A percentile compares a stretch with the other conserved stretches of the same genome.
Evolutionary conservation across 2,888 invertebrate genomes (phyloP).

Genomic region (Fragum fragum): DNA sequence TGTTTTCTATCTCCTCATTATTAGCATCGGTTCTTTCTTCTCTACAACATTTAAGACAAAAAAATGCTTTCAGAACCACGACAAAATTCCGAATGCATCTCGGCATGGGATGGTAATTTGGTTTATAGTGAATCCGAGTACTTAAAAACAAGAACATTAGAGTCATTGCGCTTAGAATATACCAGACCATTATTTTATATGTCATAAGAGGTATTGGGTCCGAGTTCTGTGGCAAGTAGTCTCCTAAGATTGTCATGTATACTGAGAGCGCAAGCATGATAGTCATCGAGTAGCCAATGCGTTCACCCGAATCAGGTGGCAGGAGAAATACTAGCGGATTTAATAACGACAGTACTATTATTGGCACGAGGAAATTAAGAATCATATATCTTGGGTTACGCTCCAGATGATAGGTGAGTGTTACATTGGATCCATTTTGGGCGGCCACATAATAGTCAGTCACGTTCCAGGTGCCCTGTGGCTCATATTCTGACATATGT

Average conservation of each 20-base stretch:
- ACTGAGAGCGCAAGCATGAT: conserved; percentile 9
- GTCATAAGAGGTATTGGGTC: conserved; percentile 33
- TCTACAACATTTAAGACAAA: neutral
- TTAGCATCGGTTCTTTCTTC: neutral
- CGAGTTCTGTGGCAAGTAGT: conserved; percentile 34
- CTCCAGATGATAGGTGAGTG: conserved; percentile 1
- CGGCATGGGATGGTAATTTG: neutral
- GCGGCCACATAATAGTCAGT: conserved; percentile 2
- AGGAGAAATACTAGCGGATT: neutral
- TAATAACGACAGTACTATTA: neutral
- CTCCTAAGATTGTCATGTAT: conserved; percentile 16
- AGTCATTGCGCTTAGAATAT: conserved; percentile 22
- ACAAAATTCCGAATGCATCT: neutral
- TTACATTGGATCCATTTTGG: conserved; percentile 2
- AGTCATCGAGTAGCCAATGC: conserved; percentile 1
- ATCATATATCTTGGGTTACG: conserved; percentile 19
- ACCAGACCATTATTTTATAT: conserved; percentile 30
- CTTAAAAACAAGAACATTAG: conserved; percentile 23
- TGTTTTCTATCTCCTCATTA: neutral
- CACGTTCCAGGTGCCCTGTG: conserved; percentile 7
- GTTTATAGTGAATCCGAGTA: neutral
- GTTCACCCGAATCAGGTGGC: neutral
- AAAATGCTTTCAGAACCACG: neutral
- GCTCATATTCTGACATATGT: neutral
- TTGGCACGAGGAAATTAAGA: neutral